Conservation (phyloP, 2,888 invertebrate genomes). For the Archips crataeganus region DNA sequence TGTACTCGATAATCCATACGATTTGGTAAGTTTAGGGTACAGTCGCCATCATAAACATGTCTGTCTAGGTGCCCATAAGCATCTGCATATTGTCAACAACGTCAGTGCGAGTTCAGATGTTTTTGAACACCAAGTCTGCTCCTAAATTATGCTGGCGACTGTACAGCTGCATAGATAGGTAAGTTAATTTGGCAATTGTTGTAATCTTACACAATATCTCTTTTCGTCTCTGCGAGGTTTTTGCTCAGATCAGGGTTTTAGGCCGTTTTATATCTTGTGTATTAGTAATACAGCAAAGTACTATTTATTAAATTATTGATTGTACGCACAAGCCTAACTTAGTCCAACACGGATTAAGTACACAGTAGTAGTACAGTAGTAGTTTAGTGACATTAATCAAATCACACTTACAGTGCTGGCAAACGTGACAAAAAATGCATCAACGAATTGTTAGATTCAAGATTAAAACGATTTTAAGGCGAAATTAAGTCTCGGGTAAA, state of each 20-base stretch:
- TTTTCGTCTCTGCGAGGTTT: not conserved
- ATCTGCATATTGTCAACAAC: no score
- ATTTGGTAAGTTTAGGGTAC: not conserved
- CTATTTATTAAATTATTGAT: not conserved
- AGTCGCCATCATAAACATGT: not conserved
- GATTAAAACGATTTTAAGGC: not conserved
- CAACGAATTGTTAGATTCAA: not conserved
- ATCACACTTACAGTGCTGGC: not conserved
- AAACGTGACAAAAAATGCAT: not conserved
- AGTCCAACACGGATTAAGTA: not conserved
- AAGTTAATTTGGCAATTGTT: not conserved
- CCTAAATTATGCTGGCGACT: no score
- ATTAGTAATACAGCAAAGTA: not conserved
- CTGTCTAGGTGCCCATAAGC: no score
- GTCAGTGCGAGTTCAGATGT: not conserved
- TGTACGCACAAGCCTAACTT: not conserved
- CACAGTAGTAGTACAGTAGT: no score
- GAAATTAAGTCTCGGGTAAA: not conserved
- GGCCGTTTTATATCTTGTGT: slow-evolving; percentile 1
- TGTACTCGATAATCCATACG: not conserved
- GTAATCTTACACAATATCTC: not conserved
- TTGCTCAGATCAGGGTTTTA: not conserved
- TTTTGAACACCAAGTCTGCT: not conserved
- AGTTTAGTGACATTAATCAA: not conserved
- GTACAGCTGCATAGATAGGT: not conserved